Base-by-base conservation (phyloP, 2,888 invertebrate species). In the Cetonia aurata region DNA sequence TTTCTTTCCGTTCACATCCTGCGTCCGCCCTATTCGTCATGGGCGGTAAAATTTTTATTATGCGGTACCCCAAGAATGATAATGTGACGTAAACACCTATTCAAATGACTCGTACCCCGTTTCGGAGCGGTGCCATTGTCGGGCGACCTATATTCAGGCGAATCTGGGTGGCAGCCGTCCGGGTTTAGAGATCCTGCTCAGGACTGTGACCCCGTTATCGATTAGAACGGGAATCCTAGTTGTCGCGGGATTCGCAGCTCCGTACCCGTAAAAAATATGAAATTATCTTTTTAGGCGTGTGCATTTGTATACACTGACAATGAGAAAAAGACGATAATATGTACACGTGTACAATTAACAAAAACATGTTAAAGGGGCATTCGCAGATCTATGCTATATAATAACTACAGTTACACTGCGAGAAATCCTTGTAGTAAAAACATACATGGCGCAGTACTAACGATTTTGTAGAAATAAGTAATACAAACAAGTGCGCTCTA, bases 121-220 rank as follows among this genome's bases (percentile, higher is more conserved):
- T 62, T 48, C 50, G 50, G 50, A 65, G 37, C 25, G 33, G 62
- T 65, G 37, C 62, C 50, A 65, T 68, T 50, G 46, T 68, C 69
- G 53, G 53, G 25, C 75, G 76, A 77, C 76, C 76, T 75, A 77
- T 75, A 77, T 77, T 73, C 74, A 69, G 60, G 67, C 67, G 73
- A 73, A 73, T 73, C 72, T 71, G 75, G 73, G 73, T 72, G 74
- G 69, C 74, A 73, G 60, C 67, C 50, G 70, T 74, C 74, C 72
- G 72, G 74, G 74, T 73, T 72, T 69, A 60, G 72, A 71, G 65
- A 65, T 65, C 66, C 66, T 69, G 72, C 74, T 71, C 71, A 71
- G 74, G 72, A 73, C 77, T 77, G 76, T 77, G 78, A 78, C 78
- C 78, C 76, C 74, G 72, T 75, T 78, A 78, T 78, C 77, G 78